phyloP scores from a whole-genome alignment of 2,888 invertebrate species.

The Rotaria macrura region DNA sequence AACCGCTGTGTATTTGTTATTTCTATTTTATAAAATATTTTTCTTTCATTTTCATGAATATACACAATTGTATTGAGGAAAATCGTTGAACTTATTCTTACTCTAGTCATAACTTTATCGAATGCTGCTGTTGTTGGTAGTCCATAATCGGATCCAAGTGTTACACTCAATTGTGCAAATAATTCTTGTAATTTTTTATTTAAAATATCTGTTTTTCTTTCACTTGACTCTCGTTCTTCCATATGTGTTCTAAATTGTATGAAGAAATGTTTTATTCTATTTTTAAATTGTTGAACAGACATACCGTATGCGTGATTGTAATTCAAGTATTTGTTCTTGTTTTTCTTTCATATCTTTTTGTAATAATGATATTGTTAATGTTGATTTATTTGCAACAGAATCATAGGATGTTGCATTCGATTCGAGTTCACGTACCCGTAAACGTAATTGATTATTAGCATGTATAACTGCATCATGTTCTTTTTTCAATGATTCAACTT shows the following conservation, averaged over 20 bases:
- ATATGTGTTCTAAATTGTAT: conserved; percentile 38
- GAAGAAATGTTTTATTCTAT: background rate
- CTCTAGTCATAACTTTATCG: conserved; percentile 26
- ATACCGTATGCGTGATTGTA: conserved; percentile 41
- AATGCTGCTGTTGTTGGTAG: background rate
- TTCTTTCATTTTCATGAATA: too few species aligned
- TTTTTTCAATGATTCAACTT: conserved; percentile 40
- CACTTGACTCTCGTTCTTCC: conserved; percentile 40
- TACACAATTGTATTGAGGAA: background rate
- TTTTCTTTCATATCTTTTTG: conserved; percentile 43
- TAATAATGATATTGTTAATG: conserved; percentile 42
- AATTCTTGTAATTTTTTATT: conserved; percentile 40
- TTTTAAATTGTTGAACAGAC: too few species aligned
- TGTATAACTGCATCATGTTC: conserved; percentile 42
- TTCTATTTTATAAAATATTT: too few species aligned
- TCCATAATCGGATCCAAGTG: conserved; percentile 20
- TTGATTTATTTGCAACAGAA: conserved; percentile 43
- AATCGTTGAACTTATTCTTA: background rate
- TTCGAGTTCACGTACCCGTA: conserved; percentile 42
- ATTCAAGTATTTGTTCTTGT: conserved; percentile 43
- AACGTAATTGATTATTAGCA: conserved; percentile 39
- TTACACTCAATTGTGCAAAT: conserved; percentile 34
- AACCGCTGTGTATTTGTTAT: too few species aligned
- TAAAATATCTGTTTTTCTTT: conserved; percentile 37
- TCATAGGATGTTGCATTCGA: conserved; percentile 40